phyloP scores from a whole-genome alignment of 2,797 vertebrate species.

The Channa striata region DNA sequence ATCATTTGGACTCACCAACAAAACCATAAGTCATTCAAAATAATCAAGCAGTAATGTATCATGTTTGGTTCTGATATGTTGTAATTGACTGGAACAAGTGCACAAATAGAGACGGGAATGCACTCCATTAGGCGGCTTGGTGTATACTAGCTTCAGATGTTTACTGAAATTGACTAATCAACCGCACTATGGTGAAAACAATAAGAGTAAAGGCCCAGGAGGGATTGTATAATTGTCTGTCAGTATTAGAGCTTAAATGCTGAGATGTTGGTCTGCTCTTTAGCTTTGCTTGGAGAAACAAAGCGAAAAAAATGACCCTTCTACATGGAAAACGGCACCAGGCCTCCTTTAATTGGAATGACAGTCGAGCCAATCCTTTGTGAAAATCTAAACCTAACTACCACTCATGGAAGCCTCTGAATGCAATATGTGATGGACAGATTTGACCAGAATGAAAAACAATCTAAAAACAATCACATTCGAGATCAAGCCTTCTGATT shows the following conservation, averaged over 20 bases:
- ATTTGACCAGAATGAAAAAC: conserved; percentile 55
- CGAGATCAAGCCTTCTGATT: conserved; percentile 39
- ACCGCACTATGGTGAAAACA: conserved; percentile 65
- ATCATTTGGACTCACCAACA: conserved; percentile 56
- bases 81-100: conserved; percentile 62
- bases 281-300: conserved; percentile 10
- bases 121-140: conserved; percentile 59
- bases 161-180: conserved; percentile 72
- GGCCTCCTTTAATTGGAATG: conserved; percentile 59
- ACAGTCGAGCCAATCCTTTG: conserved; percentile 41
- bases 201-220: conserved; percentile 57
- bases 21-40: conserved; percentile 68
- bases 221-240: conserved; percentile 48
- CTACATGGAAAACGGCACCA: conserved; percentile 40
- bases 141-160: conserved; percentile 61
- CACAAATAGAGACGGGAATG: conserved; percentile 54
- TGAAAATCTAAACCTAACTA: conserved; percentile 51
- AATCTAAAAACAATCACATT: conserved; percentile 55
- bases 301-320: conserved; percentile 32
- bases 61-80: conserved; percentile 72
- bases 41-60: conserved; percentile 66
- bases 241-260: conserved; percentile 49
- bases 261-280: conserved; percentile 32
- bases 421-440: conserved; percentile 52
- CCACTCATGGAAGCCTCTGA: conserved; percentile 36